phyloP scores from a whole-genome alignment of 2,113 vertebrate species.

The Varanus salvator region DNA sequence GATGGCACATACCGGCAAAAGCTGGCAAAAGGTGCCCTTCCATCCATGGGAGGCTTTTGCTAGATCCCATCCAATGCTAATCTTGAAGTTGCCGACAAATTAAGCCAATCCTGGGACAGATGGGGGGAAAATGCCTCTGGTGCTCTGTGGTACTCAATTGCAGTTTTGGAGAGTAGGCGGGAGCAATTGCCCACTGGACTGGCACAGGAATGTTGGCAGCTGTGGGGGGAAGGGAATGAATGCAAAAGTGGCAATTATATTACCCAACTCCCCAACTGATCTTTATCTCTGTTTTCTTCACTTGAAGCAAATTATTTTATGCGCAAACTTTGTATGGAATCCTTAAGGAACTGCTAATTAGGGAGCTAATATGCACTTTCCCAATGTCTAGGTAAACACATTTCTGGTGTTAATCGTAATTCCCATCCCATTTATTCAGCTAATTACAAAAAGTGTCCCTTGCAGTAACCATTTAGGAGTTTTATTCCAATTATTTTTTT shows the following conservation, averaged over 20 bases:
- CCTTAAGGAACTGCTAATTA: conserved; percentile 67
- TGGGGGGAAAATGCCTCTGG: background rate
- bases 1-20: no score
- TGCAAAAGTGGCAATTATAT: conserved; percentile 1
- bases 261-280: background rate
- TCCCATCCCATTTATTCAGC: conserved; percentile 53
- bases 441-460: conserved; percentile 63
- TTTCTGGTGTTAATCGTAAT: conserved; percentile 68
- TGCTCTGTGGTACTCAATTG: background rate
- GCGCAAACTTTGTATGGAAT: conserved; percentile 54
- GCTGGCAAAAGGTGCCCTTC: no score
- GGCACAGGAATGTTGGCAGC: rapidly evolving
- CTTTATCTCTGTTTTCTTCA: conserved; percentile 31
- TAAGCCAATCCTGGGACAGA: background rate
- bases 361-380: conserved; percentile 64
- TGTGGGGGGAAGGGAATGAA: background rate
- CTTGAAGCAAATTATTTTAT: conserved; percentile 61
- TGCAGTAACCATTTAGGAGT: conserved; percentile 69
- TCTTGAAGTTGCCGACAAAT: background rate
- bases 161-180: background rate
- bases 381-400: conserved; percentile 68
- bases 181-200: background rate
- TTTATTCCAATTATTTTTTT: conserved; percentile 72
- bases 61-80: background rate
- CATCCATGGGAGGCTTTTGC: no score